Percentiles rank a stretch among this genome's conserved stretches.
These are phyloP conservation scores for Doris montereyensis DNA, from an alignment of 2,888 invertebrate genomes.

Conservation along the genomic window DNA sequence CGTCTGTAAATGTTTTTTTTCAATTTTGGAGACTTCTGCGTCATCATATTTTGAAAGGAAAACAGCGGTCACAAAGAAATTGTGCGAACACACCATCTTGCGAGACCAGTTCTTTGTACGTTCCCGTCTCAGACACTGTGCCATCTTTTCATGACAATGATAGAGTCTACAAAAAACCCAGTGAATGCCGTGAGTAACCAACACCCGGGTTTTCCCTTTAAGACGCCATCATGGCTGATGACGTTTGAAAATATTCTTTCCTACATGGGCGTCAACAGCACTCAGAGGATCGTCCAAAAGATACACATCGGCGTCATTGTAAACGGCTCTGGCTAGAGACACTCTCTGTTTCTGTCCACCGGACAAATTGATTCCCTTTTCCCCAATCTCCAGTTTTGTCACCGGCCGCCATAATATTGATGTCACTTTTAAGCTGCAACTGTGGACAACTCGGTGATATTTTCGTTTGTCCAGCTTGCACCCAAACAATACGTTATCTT, in stretches of 20 bases:
- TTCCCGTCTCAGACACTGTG: slow-evolving; percentile 25
- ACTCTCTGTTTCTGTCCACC: slow-evolving; percentile 41
- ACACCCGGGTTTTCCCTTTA: not conserved
- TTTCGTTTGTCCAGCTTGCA: not conserved
- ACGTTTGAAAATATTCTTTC: slow-evolving; percentile 24
- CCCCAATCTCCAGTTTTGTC: slow-evolving; percentile 74
- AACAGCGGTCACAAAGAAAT: slow-evolving; percentile 1
- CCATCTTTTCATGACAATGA: slow-evolving; percentile 36
- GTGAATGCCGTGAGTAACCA: not conserved
- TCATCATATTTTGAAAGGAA: not conserved
- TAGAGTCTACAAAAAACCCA: slow-evolving; percentile 27
- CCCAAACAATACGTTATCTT: not conserved
- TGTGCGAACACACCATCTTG: slow-evolving; percentile 37
- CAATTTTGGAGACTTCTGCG: not conserved
- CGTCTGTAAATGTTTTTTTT: not conserved
- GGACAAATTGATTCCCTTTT: slow-evolving; percentile 69
- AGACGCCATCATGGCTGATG: not conserved
- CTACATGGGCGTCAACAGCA: slow-evolving; percentile 39
- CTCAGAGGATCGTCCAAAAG: slow-evolving; percentile 38
- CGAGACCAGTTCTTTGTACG: slow-evolving; percentile 23
- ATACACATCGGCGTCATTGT: slow-evolving; percentile 29
- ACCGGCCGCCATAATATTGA: not conserved
- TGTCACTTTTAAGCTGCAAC: not conserved
- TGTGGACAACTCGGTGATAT: not conserved
- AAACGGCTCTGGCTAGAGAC: slow-evolving; percentile 26